phyloP scores from a whole-genome alignment of 2,113 vertebrate genomes.

The Colossoma macropomum region DNA sequence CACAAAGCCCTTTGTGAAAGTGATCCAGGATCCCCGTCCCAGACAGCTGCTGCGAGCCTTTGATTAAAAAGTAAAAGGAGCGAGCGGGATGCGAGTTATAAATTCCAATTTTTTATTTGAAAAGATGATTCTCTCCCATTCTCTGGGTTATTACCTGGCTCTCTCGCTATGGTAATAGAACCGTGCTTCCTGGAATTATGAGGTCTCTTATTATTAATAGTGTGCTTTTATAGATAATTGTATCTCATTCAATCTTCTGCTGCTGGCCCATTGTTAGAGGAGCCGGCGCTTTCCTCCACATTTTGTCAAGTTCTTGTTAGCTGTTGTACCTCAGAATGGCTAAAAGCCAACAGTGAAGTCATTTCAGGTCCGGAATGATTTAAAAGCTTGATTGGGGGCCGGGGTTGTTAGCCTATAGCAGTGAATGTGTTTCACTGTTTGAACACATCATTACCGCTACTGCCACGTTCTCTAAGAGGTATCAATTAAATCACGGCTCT shows the following conservation, averaged over 20 bases:
- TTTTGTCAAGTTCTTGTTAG: conserved; percentile 22
- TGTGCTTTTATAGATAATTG: conserved; percentile 69
- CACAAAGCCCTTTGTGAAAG: conserved; percentile 59
- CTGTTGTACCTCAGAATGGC: conserved; percentile 20
- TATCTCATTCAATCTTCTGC: conserved; percentile 63
- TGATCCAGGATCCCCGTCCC: conserved; percentile 54
- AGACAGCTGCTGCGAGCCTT: conserved; percentile 54
- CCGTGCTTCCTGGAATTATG: conserved; percentile 59
- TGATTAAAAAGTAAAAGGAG: conserved; percentile 67
- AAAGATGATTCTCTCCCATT: conserved; percentile 67
- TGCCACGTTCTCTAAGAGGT: not conserved
- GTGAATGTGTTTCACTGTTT: not conserved
- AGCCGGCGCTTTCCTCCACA: conserved; percentile 59
- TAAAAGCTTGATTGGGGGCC: not conserved
- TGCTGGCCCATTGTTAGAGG: conserved; percentile 44
- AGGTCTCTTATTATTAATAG: conserved; percentile 68
- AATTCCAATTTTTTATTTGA: conserved; percentile 62
- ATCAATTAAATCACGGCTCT: not conserved
- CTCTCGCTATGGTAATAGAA: conserved; percentile 48
- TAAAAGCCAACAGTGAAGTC: conserved; percentile 3
- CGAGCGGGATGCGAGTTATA: conserved; percentile 60
- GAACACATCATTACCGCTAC: not conserved
- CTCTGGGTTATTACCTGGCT: conserved; percentile 60
- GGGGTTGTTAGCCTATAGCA: not conserved
- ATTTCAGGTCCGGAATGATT: not conserved